phyloP scores from a whole-genome alignment of 2,888 invertebrate species.

The Tipula vernalis region DNA sequence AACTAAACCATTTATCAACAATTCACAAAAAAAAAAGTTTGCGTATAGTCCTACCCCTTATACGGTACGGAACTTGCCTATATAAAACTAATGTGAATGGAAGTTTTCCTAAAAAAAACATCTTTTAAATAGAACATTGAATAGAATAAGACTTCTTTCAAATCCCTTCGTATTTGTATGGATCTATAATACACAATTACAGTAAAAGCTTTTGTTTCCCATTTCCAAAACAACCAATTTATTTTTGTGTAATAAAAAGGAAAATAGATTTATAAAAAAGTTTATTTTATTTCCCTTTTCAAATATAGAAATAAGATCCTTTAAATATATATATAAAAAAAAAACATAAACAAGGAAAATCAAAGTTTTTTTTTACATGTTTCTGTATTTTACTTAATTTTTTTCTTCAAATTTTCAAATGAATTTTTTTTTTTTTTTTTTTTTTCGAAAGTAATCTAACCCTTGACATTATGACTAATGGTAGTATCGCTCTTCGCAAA shows the following conservation, averaged over 20 bases:
- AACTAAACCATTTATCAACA: not conserved
- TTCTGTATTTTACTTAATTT: not conserved
- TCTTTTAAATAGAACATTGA: not conserved
- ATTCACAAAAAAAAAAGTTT: not conserved
- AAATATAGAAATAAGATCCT: not conserved
- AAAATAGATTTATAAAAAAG: not conserved
- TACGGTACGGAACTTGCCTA: not conserved
- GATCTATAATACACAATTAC: not conserved
- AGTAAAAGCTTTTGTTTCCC: not conserved
- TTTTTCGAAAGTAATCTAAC: not conserved
- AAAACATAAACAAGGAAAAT: not conserved
- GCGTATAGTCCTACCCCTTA: not conserved
- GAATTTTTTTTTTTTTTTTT: not conserved
- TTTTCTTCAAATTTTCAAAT: constrained; percentile 4
- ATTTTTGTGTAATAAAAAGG: not conserved
- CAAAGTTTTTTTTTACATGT: not conserved
- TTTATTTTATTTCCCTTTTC: constrained; percentile 4
- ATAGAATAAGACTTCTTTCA: not conserved
- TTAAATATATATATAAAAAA: not conserved
- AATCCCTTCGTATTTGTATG: not conserved
- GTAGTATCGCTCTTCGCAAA: not conserved
- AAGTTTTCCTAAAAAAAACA: not conserved
- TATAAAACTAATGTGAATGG: not conserved
- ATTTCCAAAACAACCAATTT: not conserved
- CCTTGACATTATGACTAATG: constrained; percentile 4